Evolutionary conservation across 2,888 invertebrate species (phyloP).

Genomic region (Erebia palarica): DNA sequence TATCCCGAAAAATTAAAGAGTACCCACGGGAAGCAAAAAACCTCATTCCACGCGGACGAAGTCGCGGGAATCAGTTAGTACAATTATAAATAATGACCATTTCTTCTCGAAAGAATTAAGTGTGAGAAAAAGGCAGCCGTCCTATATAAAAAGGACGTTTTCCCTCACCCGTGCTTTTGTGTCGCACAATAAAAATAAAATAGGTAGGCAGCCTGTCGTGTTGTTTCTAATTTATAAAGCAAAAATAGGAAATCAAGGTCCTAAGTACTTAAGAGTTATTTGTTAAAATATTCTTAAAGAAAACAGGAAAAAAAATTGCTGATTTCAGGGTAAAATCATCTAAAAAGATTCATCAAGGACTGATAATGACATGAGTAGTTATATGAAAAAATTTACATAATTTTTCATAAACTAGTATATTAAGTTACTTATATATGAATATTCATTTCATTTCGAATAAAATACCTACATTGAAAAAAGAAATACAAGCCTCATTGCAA

Average conservation of each 20-base stretch:
- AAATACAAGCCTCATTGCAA: background rate
- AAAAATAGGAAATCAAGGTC: background rate
- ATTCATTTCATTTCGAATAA: background rate
- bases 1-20: too few species aligned
- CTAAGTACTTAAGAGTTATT: background rate
- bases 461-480: background rate
- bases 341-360: too few species aligned
- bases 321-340: too few species aligned
- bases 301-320: background rate
- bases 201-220: conserved; percentile 26
- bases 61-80: too few species aligned
- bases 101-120: conserved; percentile 12
- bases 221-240: conserved; percentile 7
- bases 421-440: background rate
- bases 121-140: conserved; percentile 19
- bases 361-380: too few species aligned
- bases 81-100: background rate
- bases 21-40: too few species aligned
- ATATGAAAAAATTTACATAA: too few species aligned
- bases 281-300: background rate
- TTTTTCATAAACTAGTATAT: too few species aligned
- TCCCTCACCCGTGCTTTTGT: conserved; percentile 25
- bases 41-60: too few species aligned
- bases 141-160: conserved; percentile 18
- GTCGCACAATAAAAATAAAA: conserved; percentile 26